phyloP scores from a whole-genome alignment of 2,113 vertebrate genomes.

The Bubo scandiacus region DNA sequence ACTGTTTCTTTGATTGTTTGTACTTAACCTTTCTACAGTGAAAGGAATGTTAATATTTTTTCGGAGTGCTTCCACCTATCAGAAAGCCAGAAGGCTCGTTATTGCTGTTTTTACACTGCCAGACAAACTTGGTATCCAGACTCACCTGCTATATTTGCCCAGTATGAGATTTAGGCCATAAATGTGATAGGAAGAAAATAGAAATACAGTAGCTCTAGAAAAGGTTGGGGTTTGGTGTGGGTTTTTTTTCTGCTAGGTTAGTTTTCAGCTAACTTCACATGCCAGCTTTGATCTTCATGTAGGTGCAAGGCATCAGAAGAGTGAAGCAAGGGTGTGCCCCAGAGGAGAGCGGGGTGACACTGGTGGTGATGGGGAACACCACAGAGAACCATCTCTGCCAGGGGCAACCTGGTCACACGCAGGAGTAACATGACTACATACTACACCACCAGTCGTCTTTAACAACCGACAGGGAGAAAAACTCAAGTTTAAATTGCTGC shows the following conservation, averaged over 20 bases:
- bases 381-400: neutral
- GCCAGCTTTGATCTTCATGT: neutral
- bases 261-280: neutral
- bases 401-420: neutral
- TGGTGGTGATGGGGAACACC: neutral
- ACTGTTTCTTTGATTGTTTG: neutral
- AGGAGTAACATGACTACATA: neutral
- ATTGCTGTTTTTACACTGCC: neutral
- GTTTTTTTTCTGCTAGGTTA: neutral
- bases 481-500: neutral
- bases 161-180: neutral
- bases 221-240: neutral
- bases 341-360: neutral
- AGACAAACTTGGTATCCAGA: neutral
- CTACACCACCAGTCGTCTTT: neutral
- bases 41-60: neutral
- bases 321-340: neutral
- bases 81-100: neutral
- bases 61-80: neutral
- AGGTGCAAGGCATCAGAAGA: neutral
- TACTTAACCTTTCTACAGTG: neutral
- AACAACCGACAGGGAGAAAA: neutral
- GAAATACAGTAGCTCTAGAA: neutral
- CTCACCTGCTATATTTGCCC: neutral
- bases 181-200: neutral